phyloP scores from a whole-genome alignment of 2,113 vertebrate genomes.

The Pterocles gutturalis region DNA sequence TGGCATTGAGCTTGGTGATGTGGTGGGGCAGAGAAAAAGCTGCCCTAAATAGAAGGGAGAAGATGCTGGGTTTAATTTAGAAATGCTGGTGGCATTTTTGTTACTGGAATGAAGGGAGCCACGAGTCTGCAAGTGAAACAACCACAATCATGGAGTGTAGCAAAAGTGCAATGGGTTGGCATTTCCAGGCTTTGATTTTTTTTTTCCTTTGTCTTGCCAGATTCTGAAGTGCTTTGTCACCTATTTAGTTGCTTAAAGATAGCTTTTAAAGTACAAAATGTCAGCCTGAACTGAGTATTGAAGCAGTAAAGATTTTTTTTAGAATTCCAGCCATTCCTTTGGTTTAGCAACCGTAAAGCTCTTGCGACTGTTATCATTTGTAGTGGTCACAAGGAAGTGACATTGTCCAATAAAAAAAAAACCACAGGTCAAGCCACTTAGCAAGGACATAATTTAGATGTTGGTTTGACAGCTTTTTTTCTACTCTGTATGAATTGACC shows the following conservation, averaged over 20 bases:
- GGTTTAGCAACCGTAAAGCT: constrained; percentile 50
- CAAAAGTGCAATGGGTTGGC: background rate
- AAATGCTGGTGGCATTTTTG: constrained; percentile 36
- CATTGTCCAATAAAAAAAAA: constrained; percentile 14
- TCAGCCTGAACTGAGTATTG: constrained; percentile 8
- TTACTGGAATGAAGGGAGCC: constrained; percentile 45
- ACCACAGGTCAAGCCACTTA: constrained; percentile 31
- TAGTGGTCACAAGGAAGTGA: constrained; percentile 61
- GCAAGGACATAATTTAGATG: constrained; percentile 8
- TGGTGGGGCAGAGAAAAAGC: constrained; percentile 36
- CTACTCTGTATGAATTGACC: background rate
- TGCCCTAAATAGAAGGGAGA: constrained; percentile 34
- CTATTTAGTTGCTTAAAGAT: constrained; percentile 37
- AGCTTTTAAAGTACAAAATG: constrained; percentile 46
- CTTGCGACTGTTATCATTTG: constrained; percentile 63
- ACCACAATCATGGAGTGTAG: background rate
- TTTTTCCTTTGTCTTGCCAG: background rate
- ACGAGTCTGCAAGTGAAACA: constrained; percentile 22
- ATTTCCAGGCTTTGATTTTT: background rate
- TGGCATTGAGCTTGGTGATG: background rate
- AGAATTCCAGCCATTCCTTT: constrained; percentile 69
- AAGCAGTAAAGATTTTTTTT: constrained; percentile 12
- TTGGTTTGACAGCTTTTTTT: constrained; percentile 13
- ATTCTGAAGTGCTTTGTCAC: constrained; percentile 36
- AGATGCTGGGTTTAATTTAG: constrained; percentile 59